Base-by-base conservation (phyloP, 2,888 invertebrate genomes). In the Vesta saturnalis region DNA sequence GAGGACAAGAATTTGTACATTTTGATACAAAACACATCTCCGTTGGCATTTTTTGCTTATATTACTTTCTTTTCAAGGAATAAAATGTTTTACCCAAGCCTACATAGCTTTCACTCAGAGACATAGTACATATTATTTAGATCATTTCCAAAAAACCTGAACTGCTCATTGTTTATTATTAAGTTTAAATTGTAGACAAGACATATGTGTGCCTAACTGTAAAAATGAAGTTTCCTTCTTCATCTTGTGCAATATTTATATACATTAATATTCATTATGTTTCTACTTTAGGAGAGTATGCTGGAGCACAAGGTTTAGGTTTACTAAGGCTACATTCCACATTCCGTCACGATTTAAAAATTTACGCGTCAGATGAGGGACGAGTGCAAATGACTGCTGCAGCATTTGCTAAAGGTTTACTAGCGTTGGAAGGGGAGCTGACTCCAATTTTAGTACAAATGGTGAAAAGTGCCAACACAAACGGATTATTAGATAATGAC, bases 301-400 rank as follows among this genome's bases (percentile, higher is more conserved):
- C 90, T 74, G 93, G 96, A 49, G 96, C 97, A 1, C 97, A 97
- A 85, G 99, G 99, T 0, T 87, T 99, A 52, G 99, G 99, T 0
- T 88, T 99, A 5, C 88, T 99, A 19, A 88, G 96, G 72, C 87
- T 99, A 0, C 99, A 99, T 85, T 98, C 98, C 6, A 99, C 99
- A 0, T 99, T 97, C 85, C 92, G 99, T 0, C 99, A 99, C 84
- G 99, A 99, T 84, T 87, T 99, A 69, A 99, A 99, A 87, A 99
- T 99, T 77, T 99, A 99, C 85, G 99, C 99, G 0, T 98, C 98
- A 0, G 99, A 99, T 83, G 99, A 99, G 83, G 99, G 99, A 1
- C 88, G 99, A 64, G 99, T 99, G 1, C 99, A 99, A 85, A 99
- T 99, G 98, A 99, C 99, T 0, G 99, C 99, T 0, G 99, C 99